Evolutionary conservation across 1,140 invertebrate genomes (phyloP), one percentile per base, ranked within the genome.

Genomic region (Zaprionus vittiger): DNA sequence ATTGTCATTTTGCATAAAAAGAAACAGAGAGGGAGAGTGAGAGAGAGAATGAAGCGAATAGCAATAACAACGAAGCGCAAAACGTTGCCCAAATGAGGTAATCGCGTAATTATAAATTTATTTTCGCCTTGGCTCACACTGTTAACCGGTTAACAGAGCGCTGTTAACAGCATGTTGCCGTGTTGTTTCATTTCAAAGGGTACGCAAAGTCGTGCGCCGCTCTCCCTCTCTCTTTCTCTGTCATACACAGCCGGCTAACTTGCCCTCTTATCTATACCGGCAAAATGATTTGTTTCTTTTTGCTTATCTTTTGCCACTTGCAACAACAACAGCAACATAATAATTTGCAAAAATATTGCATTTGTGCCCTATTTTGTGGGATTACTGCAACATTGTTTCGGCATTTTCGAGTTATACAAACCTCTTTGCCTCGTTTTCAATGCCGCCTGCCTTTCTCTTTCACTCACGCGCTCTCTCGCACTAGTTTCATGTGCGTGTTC

Each of bases 31-130:
- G 69, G 65, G 65, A 72, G 63, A 57, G 69, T 52, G 57, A 57
- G 59, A 55, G 49, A 68, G 63, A 61, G 68, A 57, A 37, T 31
- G 52, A 38, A 26, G 38, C 31, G 54, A 65, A 67, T 28, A 80
- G 79, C 37, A 78, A 74, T 49, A 77, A 78, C 64, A 89, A 74
- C 60, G 73, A 72, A 41, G 69, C 70, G 67, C 80, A 80, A 85
- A 79, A 31, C 67, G 57, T 83, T 91, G 83, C 64, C 82, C 80
- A 91, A 91, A 92, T 92, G 91, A 92, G 91, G 91, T 92, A 92
- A 92, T 91, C 91, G 84, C 77, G 75, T 91, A 92, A 92, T 92
- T 84, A 91, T 92, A 92, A 92, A 83, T 84, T 61, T 80, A 73
- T 89, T 59, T 57, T 70, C 31, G 61, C 63, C 72, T 26, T 59